Evolutionary conservation across 2,888 invertebrate genomes (phyloP).

Genomic region (Oligia latruncula): DNA sequence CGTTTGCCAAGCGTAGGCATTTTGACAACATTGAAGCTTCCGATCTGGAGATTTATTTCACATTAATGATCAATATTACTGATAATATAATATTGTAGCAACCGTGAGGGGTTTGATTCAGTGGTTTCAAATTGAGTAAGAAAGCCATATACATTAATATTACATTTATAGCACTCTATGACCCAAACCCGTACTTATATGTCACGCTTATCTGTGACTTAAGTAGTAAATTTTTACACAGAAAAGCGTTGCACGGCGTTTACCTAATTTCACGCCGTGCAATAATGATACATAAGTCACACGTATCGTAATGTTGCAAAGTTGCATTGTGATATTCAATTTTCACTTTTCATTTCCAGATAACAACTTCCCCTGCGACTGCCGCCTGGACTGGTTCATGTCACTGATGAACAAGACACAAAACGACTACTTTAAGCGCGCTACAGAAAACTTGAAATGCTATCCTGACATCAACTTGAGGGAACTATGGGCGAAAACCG

Average conservation of each 20-base stretch:
- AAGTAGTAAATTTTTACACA: no score
- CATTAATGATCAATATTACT: not conserved
- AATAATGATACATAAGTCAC: no score
- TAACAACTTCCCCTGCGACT: conserved; percentile 83
- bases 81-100: not conserved
- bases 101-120: not conserved
- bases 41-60: not conserved
- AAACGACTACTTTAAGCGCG: conserved; percentile 76
- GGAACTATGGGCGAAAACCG: conserved; percentile 78
- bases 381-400: conserved; percentile 84
- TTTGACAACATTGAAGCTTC: not conserved
- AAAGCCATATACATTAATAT: not conserved
- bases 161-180: not conserved
- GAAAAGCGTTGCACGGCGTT: no score
- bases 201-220: no score
- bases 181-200: no score
- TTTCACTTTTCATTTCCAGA: conserved; percentile 75
- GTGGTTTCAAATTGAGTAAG: not conserved
- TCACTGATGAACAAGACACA: conserved; percentile 81
- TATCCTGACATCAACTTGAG: conserved; percentile 75
- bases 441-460: conserved; percentile 85
- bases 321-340: not conserved
- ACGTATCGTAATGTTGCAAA: not conserved
- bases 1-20: not conserved
- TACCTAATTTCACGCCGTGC: no score